A percentile compares a stretch with the other conserved stretches of the same genome.
Conservation (phyloP, 2,888 invertebrate species). For the Amphipoea lucens region DNA sequence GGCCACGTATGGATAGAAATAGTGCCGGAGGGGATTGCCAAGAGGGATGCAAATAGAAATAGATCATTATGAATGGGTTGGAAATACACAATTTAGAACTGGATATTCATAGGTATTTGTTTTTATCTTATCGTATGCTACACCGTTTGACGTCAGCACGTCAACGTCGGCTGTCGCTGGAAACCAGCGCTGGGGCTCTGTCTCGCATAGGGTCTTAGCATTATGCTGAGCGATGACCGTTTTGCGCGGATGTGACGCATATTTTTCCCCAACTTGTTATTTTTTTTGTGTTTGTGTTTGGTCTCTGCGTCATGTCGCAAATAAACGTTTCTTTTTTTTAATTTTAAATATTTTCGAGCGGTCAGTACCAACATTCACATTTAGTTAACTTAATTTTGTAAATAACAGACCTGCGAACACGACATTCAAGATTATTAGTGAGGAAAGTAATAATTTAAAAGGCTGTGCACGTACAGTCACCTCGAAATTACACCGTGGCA, state of each 20-base stretch:
- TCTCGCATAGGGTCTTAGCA: too few species aligned
- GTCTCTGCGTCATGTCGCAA: too few species aligned
- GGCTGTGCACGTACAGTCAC: background rate
- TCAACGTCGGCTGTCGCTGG: too few species aligned
- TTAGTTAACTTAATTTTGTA: background rate
- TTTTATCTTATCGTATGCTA: background rate
- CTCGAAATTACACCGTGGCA: background rate
- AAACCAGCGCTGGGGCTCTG: too few species aligned
- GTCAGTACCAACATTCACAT: too few species aligned
- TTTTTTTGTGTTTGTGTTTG: too few species aligned
- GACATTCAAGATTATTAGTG: background rate
- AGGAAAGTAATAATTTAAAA: background rate
- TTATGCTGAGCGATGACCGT: too few species aligned
- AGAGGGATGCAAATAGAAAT: constrained; percentile 23
- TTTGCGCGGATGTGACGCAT: too few species aligned
- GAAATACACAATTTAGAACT: too few species aligned
- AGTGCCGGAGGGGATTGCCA: background rate
- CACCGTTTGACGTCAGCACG: background rate
- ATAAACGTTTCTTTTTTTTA: background rate
- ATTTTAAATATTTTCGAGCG: background rate
- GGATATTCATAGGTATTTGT: too few species aligned
- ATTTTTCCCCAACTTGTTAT: too few species aligned
- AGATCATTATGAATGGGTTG: background rate
- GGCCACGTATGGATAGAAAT: background rate
- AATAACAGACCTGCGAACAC: background rate